Evolutionary conservation across 2,113 vertebrate species (phyloP), one percentile per base, ranked within the genome.

Genomic region (Otocyon megalotis): DNA sequence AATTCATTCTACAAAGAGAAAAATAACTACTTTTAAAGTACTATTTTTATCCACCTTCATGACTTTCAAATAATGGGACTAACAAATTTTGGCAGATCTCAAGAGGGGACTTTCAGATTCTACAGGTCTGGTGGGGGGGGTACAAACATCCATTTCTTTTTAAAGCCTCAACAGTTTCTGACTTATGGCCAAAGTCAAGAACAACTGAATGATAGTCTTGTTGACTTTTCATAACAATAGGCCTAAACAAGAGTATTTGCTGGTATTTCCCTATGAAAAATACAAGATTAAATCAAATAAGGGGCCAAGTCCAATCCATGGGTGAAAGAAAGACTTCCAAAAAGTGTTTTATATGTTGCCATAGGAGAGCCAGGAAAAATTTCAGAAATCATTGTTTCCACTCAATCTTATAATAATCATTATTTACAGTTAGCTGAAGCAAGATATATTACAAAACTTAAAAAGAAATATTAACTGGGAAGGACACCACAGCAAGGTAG

Each of bases 371-470:
- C 0, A 92, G 20, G 90, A 94, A 89, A 88, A 88, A 50, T n/a
- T 53, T 77, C 20, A 81, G 22, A 19, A 96, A 91, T 60, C 60
- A 93, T 79, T 62, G 62, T 60, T 88, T 67, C 81, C 16, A 67
- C n/a, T 48, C 16, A 62, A 80, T 71, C 79, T 86, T 48, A 62
- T 48, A 83, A 95, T 71, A 92, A 88, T 32, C 17, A 83, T n/a
- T 92, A 93, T 48, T 87, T 89, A 88, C 19, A 95, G 35, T 87
- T 69, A 88, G 88, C 17, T 72, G 92, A 88, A 48, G 14, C 19
- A 88, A 90, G 13, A 94, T 30, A 15, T 50, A 35, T 69, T 94
- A 81, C 8, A 76, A 96, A 93, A 92, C 20, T 80, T 92, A 74
- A 79, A 97, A 72, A 71, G 28, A 95, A 86, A 82, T 63, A 82